These are phyloP conservation scores for Vulpes vulpes DNA, from an alignment of 2,113 vertebrate species.

Conservation along the genomic window DNA sequence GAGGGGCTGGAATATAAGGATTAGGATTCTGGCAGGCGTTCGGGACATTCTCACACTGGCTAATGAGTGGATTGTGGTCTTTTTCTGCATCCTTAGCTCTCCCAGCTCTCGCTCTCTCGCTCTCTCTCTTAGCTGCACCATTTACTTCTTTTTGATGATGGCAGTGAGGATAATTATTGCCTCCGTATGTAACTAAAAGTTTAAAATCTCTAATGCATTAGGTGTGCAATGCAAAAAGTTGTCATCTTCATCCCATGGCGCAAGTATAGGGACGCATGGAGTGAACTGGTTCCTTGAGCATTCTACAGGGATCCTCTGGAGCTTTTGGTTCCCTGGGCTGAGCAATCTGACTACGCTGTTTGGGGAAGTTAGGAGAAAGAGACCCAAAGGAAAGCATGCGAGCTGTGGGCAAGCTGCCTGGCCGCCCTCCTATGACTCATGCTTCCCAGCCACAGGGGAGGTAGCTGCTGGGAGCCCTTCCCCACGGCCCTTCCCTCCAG, in stretches of 20 bases:
- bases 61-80: too few species aligned
- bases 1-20: not conserved
- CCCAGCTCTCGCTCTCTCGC: not conserved
- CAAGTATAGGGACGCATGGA: not conserved
- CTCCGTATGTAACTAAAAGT: not conserved
- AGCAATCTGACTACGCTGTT: not conserved
- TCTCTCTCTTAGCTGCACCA: not conserved
- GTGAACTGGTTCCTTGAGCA: not conserved
- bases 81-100: not conserved
- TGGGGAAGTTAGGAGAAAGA: not conserved
- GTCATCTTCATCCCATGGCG: not conserved
- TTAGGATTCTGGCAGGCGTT: not conserved
- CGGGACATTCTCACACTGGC: not conserved
- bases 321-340: not conserved
- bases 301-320: not conserved
- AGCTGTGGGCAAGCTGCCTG: not conserved
- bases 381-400: not conserved
- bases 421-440: fast-evolving
- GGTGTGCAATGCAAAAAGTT: not conserved
- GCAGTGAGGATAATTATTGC: not conserved
- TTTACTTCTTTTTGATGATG: not conserved
- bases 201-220: not conserved
- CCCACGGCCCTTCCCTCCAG: not conserved
- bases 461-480: too few species aligned
- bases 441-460: not conserved